A percentile compares a stretch with the other conserved stretches of the same genome.
Conservation (phyloP, 1,140 invertebrate species). For the Musca vetustissima region DNA sequence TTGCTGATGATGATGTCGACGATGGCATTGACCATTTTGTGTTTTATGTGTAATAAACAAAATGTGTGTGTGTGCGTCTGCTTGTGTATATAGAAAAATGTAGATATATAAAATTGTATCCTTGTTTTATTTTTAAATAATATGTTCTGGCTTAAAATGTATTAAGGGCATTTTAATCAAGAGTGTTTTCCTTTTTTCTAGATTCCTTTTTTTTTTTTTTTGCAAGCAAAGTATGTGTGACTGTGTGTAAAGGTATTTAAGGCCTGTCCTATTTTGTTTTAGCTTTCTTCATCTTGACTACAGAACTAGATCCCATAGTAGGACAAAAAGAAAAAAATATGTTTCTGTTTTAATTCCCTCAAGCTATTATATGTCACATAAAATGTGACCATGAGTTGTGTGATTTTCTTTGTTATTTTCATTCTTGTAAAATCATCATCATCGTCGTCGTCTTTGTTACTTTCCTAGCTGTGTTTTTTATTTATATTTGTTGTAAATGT, state of each 20-base stretch:
- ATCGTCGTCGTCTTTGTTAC: too few species aligned
- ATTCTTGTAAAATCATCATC: too few species aligned
- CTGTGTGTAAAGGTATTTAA: neutral
- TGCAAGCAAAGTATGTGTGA: too few species aligned
- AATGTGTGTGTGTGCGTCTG: too few species aligned
- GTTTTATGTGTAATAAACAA: neutral
- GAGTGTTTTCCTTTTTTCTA: neutral
- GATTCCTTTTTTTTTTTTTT: too few species aligned
- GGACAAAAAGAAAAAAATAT: neutral
- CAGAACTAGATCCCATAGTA: neutral
- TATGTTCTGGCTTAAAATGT: neutral
- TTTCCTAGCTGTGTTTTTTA: too few species aligned
- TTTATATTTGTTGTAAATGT: too few species aligned
- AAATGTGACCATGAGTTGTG: conserved; percentile 20
- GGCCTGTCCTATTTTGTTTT: neutral
- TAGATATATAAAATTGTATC: neutral
- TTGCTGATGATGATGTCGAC: too few species aligned
- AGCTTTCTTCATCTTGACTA: neutral
- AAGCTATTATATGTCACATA: conserved; percentile 19
- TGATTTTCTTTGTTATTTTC: too few species aligned
- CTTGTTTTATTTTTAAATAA: neutral
- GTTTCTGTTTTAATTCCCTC: conserved; percentile 10
- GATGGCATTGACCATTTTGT: conserved; percentile 13
- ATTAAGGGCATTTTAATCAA: conserved; percentile 16
- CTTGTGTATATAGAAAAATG: neutral